Evolutionary conservation across 2,113 vertebrate species (phyloP), one percentile per base, ranked within the genome.

Genomic region (Gobius niger): DNA sequence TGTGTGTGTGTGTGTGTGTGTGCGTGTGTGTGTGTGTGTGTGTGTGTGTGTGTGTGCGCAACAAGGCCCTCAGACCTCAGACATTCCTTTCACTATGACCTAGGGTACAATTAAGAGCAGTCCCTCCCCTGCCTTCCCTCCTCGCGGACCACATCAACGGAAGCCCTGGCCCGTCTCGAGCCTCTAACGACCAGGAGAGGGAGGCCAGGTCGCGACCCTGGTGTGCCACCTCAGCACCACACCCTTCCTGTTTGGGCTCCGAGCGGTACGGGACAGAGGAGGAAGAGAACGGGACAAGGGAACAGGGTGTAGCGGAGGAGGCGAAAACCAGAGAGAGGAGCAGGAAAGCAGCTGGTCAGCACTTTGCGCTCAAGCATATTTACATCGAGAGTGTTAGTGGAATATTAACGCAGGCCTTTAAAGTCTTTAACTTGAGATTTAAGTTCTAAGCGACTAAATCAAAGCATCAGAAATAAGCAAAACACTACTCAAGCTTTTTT

Each of bases 41-140:
- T 66, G 66, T 80, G 71, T 74, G 76, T 81, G 78, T 80, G 79
- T 80, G 72, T 72, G 78, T 84, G 84, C 78, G 88, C 88, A 87
- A 89, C 85, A 88, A 89, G 88, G 87, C 88, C 52, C 87, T 88
- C 91, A 91, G 90, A 93, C 93, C 91, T 92, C 92, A 94, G 90
- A 90, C 91, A 92, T 93, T 92, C 91, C 89, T 92, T 90, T 89
- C 78, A 72, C 90, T 92, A 80, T 83, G 87, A 89, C 85, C 86
- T 89, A 92, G 88, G 90, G 88, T 92, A 92, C 89, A 93, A 93
- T 93, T 93, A 93, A 86, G 73, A 77, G 82, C 85, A 89, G 89
- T 92, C 86, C 86, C 91, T 92, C 91, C 89, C 86, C 89, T 91
- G 88, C 83, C 86, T 89, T 84, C 88, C 85, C 84, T 90, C 83